phyloP scores from a whole-genome alignment of 2,888 invertebrate species.

The Meiosimyza platycephala region DNA sequence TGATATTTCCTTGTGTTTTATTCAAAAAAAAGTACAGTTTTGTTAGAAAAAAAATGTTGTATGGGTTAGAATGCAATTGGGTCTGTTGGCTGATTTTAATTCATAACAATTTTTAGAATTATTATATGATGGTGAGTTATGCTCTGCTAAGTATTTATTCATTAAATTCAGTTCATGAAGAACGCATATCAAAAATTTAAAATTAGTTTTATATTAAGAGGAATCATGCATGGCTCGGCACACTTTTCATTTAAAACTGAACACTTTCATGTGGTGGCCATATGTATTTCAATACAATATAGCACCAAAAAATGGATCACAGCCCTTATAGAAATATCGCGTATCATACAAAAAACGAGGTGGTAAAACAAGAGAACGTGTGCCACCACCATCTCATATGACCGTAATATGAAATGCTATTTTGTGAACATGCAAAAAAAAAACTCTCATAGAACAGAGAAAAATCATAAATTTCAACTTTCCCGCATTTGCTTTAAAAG shows the following conservation, averaged over 20 bases:
- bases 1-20: too few relatives aligned
- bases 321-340: neutral
- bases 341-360: neutral
- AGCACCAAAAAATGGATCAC: neutral
- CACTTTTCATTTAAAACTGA: slow-evolving; percentile 15
- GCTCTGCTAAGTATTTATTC: too few relatives aligned
- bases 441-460: neutral
- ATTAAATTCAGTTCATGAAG: too few relatives aligned
- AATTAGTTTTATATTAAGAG: neutral
- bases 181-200: neutral
- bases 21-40: too few relatives aligned
- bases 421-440: neutral
- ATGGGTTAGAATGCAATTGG: too few relatives aligned
- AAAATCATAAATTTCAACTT: neutral
- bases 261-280: neutral
- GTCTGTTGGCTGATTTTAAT: too few relatives aligned
- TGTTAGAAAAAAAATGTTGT: too few relatives aligned
- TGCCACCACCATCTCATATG: slow-evolving; percentile 17
- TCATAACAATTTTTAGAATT: too few relatives aligned
- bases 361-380: neutral
- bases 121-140: too few relatives aligned
- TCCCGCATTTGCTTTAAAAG: neutral
- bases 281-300: neutral
- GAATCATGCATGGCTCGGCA: slow-evolving; percentile 29
- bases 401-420: neutral